Conservation (phyloP, 2,113 vertebrate genomes). For the Cathartes aura region DNA sequence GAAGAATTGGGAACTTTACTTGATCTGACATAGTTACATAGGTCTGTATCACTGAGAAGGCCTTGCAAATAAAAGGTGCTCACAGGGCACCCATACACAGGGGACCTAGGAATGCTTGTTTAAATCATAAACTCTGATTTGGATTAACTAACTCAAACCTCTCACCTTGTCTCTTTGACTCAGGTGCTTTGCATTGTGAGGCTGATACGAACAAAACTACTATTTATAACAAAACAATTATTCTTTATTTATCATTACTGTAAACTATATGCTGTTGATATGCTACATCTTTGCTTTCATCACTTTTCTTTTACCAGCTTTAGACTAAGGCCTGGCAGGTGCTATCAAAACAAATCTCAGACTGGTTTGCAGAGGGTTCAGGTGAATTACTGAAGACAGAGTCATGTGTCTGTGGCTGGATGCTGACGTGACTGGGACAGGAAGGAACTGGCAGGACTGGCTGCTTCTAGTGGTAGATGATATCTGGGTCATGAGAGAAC, state of each 20-base stretch:
- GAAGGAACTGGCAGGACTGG: conserved; percentile 29
- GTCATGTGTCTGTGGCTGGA: not conserved
- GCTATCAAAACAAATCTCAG: not conserved
- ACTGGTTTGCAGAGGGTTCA: not conserved
- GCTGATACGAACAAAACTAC: not conserved
- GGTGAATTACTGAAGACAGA: not conserved
- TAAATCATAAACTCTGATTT: not conserved
- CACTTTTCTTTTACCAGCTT: not conserved
- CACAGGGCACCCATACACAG: not conserved
- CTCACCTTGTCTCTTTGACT: not conserved
- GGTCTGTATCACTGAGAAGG: not conserved
- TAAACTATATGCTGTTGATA: not conserved
- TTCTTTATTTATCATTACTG: not conserved
- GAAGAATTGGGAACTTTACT: not conserved
- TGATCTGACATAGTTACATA: too few relatives aligned
- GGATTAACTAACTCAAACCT: not conserved
- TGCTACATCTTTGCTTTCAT: not conserved
- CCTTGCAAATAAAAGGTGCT: not conserved
- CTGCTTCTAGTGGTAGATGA: not conserved
- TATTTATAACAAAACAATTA: not conserved
- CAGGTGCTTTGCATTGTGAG: not conserved
- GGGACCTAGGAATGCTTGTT: not conserved
- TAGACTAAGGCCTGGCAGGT: not conserved
- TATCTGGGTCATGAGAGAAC: not conserved
- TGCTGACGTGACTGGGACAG: not conserved